Conservation (phyloP, 2,888 invertebrate species). For the Amphipoea lucens region DNA sequence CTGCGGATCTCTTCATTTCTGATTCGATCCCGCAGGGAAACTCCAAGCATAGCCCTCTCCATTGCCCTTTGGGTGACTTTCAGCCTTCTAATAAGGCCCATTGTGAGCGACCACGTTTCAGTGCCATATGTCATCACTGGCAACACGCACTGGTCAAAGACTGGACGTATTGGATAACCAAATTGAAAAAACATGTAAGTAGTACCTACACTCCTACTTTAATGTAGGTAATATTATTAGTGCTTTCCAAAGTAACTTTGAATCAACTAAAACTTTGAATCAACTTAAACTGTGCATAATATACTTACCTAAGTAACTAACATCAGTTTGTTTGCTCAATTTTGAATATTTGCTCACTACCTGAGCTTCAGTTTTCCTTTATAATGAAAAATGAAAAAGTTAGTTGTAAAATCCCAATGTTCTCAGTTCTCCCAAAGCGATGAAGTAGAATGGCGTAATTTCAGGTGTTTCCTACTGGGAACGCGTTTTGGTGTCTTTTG, state of each 20-base stretch:
- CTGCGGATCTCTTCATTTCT: too few relatives aligned
- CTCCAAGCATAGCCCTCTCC: too few relatives aligned
- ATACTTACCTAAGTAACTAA: not conserved
- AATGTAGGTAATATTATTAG: not conserved
- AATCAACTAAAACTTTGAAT: not conserved
- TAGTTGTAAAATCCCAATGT: not conserved
- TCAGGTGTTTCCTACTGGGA: not conserved
- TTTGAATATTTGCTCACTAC: not conserved
- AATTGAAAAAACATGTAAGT: not conserved
- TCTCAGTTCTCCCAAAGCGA: not conserved
- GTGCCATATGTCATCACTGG: too few relatives aligned
- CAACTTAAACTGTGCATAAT: too few relatives aligned
- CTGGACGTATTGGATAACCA: not conserved
- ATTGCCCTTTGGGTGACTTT: too few relatives aligned
- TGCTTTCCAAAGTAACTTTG: slow-evolving; percentile 1
- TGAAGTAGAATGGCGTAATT: not conserved
- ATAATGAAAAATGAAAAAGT: too few relatives aligned
- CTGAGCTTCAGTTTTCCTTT: not conserved
- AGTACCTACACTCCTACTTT: not conserved
- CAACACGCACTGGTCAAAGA: too few relatives aligned
- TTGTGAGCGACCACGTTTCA: too few relatives aligned
- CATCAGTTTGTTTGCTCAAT: slow-evolving; percentile 2
- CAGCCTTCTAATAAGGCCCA: too few relatives aligned
- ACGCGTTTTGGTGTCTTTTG: too few relatives aligned
- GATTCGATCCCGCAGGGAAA: too few relatives aligned